Percentiles rank a stretch among this genome's conserved stretches.
phyloP scores from a whole-genome alignment of 2,113 vertebrate genomes.

The Globicephala melas region DNA sequence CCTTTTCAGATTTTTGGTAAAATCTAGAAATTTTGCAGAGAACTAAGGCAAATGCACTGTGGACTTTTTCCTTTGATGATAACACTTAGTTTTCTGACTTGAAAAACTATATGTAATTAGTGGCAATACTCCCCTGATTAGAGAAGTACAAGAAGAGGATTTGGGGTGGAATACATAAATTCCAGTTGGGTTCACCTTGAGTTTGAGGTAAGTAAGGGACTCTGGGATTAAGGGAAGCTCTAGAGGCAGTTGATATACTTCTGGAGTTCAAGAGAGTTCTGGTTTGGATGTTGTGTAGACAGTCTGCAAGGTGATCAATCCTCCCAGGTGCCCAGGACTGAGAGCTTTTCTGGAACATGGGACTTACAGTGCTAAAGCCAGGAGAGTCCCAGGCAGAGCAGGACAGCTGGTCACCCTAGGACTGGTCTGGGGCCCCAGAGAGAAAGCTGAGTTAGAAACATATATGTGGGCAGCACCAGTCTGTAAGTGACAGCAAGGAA shows the following conservation, averaged over 20 bases:
- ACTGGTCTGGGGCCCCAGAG: not conserved
- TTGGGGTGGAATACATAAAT: not conserved
- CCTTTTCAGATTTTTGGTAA: not conserved
- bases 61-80: not conserved
- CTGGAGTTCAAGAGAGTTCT: not conserved
- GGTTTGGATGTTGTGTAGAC: not conserved
- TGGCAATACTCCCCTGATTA: not conserved
- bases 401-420: not conserved
- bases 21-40: not conserved
- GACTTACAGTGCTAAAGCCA: not conserved
- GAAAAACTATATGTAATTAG: not conserved
- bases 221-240: not conserved
- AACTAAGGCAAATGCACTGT: not conserved
- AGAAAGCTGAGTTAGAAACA: not conserved
- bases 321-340: not conserved
- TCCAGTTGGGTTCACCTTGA: not conserved
- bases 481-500: not conserved
- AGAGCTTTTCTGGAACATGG: not conserved
- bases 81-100: not conserved
- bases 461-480: not conserved
- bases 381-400: not conserved
- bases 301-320: not conserved
- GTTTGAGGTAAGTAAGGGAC: not conserved
- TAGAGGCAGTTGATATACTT: not conserved
- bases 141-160: not conserved